phyloP scores from a whole-genome alignment of 2,113 vertebrate genomes.

The Tragelaphus imberbis region DNA sequence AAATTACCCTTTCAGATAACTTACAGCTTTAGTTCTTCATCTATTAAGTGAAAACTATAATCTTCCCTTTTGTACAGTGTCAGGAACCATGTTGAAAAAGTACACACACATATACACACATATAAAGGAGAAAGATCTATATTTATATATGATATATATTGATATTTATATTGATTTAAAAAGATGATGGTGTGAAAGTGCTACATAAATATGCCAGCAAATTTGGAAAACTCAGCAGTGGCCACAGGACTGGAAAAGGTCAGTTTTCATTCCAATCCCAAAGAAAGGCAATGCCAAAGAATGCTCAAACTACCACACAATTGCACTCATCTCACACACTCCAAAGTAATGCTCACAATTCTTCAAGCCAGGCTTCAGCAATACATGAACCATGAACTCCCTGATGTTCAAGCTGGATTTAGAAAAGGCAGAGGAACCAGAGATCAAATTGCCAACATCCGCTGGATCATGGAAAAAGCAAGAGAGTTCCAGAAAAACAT shows the following conservation, averaged over 20 bases:
- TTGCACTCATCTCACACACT: background rate
- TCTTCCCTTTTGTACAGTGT: background rate
- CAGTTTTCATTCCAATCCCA: background rate
- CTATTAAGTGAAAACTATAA: background rate
- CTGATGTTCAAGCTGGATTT: background rate
- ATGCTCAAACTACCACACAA: background rate
- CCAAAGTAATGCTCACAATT: background rate
- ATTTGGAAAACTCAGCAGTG: background rate
- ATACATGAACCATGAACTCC: fast-evolving
- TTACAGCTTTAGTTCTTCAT: background rate
- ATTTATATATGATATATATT: background rate
- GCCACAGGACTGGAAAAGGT: background rate
- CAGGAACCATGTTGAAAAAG: background rate
- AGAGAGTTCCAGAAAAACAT: background rate
- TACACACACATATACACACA: background rate
- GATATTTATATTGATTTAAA: background rate
- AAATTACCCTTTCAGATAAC: background rate
- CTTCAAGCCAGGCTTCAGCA: background rate
- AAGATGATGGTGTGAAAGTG: background rate
- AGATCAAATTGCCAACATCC: background rate
- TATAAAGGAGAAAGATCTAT: background rate
- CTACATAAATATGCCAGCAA: background rate
- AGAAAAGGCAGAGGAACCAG: background rate
- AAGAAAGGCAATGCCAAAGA: too few species aligned
- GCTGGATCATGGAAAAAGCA: background rate